Evolutionary conservation across 2,797 vertebrate genomes (phyloP), one percentile per base, ranked within the genome.

Genomic region (Cuculus canorus): DNA sequence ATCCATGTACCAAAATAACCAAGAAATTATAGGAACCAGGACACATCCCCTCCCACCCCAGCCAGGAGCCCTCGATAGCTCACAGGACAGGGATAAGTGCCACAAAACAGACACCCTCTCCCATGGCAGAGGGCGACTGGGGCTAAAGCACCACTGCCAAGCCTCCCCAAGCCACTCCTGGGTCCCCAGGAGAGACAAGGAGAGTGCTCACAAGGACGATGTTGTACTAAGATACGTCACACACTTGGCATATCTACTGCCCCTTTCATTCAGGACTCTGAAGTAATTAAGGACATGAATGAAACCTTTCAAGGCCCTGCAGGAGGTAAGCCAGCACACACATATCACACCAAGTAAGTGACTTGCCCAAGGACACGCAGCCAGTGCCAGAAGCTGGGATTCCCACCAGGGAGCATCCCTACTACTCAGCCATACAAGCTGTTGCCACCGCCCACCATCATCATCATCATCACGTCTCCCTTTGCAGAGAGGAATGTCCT

Each of bases 1-100:
- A 97, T 92, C 88, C 90, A 95, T 57, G 37, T 88, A 95, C 95
- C 87, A 94, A 97, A 97, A 96, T 92, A 96, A 96, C 94, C 68
- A 72, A 85, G 82, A 95, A 96, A 93, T 93, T 96, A 91, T 82
- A 92, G 82, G 88, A 95, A 92, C 78, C 90, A 93, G 92, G 95
- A 95, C 95, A 95, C 83, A 54, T 92, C 81, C 59, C 66, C 88
- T 93, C 80, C 75, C 79, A 59, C 52, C 71, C 86, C 87, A 52
- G 52, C 72, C 53, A 82, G 78, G 57, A 87, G 91, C 89, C 91
- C 87, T 85, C 93, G 54, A 60, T 80, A 92, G 43, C 76, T 85
- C 72, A 35, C 71, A 90, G 76, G 94, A 91, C 9, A 3, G 71
- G 77, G 39, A 90, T 22, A 48, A 78, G 24, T 21, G 10, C 63